Conservation (phyloP, 2,113 vertebrate species). For the Anser cygnoides region DNA sequence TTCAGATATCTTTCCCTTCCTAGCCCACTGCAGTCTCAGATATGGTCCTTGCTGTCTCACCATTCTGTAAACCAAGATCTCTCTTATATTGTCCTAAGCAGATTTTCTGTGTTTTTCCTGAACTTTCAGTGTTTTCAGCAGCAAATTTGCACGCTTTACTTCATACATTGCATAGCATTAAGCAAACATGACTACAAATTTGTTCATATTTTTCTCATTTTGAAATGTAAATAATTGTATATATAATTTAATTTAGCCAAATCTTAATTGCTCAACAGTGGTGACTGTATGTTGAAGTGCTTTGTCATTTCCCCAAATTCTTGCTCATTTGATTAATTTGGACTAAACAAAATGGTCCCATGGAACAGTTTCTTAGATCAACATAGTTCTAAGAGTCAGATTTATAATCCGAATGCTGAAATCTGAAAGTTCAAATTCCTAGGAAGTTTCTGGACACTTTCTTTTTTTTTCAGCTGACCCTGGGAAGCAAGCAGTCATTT, state of each 20-base stretch:
- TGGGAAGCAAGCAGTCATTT: neutral
- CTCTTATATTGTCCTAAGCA: neutral
- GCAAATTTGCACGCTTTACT: neutral
- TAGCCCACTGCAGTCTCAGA: accelerated
- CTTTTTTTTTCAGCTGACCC: neutral
- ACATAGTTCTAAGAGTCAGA: neutral
- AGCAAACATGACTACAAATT: neutral
- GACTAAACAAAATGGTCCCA: accelerated
- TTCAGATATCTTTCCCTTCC: neutral
- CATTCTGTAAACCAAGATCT: accelerated
- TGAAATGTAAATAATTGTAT: neutral
- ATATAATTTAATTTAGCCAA: neutral
- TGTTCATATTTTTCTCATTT: accelerated
- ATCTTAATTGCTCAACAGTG: neutral
- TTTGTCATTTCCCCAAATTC: neutral
- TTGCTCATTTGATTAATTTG: neutral
- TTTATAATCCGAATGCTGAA: neutral
- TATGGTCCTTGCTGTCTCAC: too few species aligned
- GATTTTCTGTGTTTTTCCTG: neutral
- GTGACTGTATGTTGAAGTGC: neutral
- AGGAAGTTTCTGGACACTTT: neutral
- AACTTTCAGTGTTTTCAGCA: neutral
- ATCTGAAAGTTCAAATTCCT: neutral
- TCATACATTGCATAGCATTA: neutral
- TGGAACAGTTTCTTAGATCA: neutral